Conservation (phyloP, 2,888 invertebrate genomes). For the Diarsia dahlii region DNA sequence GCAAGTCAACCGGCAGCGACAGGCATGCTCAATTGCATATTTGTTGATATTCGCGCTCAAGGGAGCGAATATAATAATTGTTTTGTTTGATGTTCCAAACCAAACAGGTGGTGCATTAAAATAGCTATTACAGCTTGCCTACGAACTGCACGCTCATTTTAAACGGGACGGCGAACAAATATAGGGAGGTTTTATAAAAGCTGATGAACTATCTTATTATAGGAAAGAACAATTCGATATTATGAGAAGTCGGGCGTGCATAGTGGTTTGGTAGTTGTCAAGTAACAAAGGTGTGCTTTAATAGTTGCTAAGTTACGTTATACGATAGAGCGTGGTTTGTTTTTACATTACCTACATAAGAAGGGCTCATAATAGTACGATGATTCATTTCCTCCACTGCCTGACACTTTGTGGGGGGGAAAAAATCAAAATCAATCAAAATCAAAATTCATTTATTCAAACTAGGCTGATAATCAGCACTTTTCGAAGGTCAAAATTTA, state of each 20-base stretch:
- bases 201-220: neutral
- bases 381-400: neutral
- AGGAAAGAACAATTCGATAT: neutral
- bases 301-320: neutral
- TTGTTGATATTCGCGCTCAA: slow-evolving; percentile 6
- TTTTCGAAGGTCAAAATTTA: too few relatives aligned
- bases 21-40: slow-evolving; percentile 22
- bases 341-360: neutral
- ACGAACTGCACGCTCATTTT: neutral
- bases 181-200: neutral
- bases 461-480: too few relatives aligned
- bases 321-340: neutral
- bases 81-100: slow-evolving; percentile 9
- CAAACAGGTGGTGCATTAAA: neutral
- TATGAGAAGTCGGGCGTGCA: neutral
- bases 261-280: neutral
- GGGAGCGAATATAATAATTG: slow-evolving; percentile 6
- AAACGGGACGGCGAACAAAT: neutral
- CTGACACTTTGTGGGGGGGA: neutral
- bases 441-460: too few relatives aligned
- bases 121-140: neutral
- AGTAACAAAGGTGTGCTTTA: neutral
- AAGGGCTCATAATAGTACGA: neutral
- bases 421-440: too few relatives aligned
- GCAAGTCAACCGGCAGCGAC: slow-evolving; percentile 22